These are phyloP conservation scores for Aurelia sp. DNA, from an alignment of 30 jellyfish, hydroid and myxozoan genomes.

Conservation along the genomic window DNA sequence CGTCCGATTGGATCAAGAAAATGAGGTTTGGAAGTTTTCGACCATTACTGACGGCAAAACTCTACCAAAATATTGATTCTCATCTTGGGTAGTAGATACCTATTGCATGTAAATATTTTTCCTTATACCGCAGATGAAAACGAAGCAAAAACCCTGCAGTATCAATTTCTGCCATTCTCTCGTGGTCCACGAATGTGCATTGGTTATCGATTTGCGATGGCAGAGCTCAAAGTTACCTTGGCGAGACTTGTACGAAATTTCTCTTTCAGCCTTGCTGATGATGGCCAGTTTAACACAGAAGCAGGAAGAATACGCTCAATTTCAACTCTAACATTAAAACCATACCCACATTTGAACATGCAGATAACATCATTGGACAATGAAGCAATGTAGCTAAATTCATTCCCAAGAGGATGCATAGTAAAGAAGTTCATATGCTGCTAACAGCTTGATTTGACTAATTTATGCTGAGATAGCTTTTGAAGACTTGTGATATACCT, in stretches of 20 bases:
- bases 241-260: constrained; percentile 29
- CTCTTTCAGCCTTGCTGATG: constrained; percentile 10
- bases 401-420: no score
- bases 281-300: neutral
- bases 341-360: constrained; percentile 32
- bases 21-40: no score
- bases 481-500: no score
- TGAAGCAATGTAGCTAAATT: no score
- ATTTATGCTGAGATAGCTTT: no score
- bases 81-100: no score
- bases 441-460: no score
- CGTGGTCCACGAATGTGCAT: constrained; percentile 79
- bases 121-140: constrained; percentile 4
- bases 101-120: no score
- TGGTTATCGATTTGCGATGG: constrained; percentile 60
- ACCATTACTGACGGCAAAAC: no score
- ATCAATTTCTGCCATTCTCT: constrained; percentile 60
- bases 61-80: no score
- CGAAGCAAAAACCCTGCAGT: constrained; percentile 1
- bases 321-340: constrained; percentile 39
- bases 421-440: no score
- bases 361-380: neutral
- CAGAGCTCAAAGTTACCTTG: constrained; percentile 42
- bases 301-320: constrained; percentile 8
- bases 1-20: no score